A percentile compares a stretch with the other conserved stretches of the same genome.
phyloP scores from a whole-genome alignment of 2,797 vertebrate genomes.

The Characodon lateralis region DNA sequence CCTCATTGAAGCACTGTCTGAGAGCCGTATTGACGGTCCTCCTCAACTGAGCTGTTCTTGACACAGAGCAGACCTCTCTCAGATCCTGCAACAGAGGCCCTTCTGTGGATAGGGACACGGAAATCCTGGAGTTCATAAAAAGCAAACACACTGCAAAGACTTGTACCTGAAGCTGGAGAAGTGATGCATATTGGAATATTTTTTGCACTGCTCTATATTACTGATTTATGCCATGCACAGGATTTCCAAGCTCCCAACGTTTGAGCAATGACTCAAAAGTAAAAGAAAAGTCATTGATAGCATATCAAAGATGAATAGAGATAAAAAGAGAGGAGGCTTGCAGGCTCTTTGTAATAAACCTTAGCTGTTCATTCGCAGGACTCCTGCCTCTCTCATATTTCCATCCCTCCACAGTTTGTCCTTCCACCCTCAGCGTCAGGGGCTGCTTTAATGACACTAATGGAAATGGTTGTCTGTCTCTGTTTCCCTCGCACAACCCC shows the following conservation, averaged over 20 bases:
- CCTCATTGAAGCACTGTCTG: conserved; percentile 54
- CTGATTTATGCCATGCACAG: conserved; percentile 15
- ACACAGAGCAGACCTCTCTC: conserved; percentile 62
- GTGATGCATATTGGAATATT: not conserved
- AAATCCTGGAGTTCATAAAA: conserved; percentile 29
- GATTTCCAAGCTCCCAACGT: conserved; percentile 16
- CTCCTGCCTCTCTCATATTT: conserved; percentile 36
- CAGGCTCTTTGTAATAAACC: conserved; percentile 46
- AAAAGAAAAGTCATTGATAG: conserved; percentile 28
- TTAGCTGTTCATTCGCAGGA: conserved; percentile 31
- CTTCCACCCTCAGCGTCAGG: conserved; percentile 51
- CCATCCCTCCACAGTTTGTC: conserved; percentile 46
- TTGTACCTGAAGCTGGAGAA: conserved; percentile 6
- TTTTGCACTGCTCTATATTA: conserved; percentile 19
- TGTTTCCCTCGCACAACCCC: conserved; percentile 26
- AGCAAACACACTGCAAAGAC: conserved; percentile 20
- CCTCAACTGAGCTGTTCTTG: conserved; percentile 64
- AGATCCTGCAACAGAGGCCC: conserved; percentile 49
- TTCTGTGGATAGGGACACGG: conserved; percentile 37
- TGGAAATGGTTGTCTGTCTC: conserved; percentile 48
- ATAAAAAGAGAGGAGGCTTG: conserved; percentile 30
- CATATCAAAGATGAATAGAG: conserved; percentile 35
- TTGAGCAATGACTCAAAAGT: conserved; percentile 27
- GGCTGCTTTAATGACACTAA: conserved; percentile 65
- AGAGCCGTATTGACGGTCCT: conserved; percentile 64